Evolutionary conservation across 2,888 invertebrate genomes (phyloP), one percentile per base, ranked within the genome.

Genomic region (Erebia aethiops): DNA sequence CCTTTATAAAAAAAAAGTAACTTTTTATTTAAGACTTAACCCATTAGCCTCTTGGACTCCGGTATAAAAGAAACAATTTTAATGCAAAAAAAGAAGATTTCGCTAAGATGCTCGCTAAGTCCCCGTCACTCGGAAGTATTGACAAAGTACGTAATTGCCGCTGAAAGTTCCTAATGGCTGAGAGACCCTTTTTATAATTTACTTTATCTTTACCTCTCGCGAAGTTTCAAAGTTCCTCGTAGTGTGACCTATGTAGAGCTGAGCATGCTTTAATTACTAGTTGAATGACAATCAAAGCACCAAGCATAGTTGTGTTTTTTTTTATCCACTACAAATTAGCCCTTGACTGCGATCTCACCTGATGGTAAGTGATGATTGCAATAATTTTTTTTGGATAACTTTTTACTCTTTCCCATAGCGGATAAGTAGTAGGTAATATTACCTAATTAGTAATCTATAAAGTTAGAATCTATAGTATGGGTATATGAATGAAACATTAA

Each of bases 121-220:
- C 26, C 35, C 57, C 9, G 61, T 10, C 61, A 54, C 16, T 54
- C 54, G 61, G 61, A 61, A 61, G 41, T 61, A 61, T 61, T 61
- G 61, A 61, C 61, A 61, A 61, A 61, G 61, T 61, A 43, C 81
- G 85, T 87, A 87, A 89, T 90, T 90, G 89, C 89, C 83, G 85
- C 83, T 86, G 84, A 84, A 87, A 83, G 84, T 81, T 84, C 79
- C 86, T 90, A 90, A 90, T 88, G 89, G 89, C 88, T 88, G 82
- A 82, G 87, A 84, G 87, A 88, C 90, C 91, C 89, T 90, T 90
- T 89, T 89, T 89, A 89, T 89, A 90, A 90, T 89, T 90, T 88
- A 83, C 86, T 85, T 84, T 83, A 83, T 83, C 84, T 84, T 58
- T 82, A 81, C 84, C 84, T 81, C 82, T 58, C 67, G 62, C 67